Conservation (phyloP, 2,797 vertebrate genomes). For the Rhynchonycteris naso region DNA sequence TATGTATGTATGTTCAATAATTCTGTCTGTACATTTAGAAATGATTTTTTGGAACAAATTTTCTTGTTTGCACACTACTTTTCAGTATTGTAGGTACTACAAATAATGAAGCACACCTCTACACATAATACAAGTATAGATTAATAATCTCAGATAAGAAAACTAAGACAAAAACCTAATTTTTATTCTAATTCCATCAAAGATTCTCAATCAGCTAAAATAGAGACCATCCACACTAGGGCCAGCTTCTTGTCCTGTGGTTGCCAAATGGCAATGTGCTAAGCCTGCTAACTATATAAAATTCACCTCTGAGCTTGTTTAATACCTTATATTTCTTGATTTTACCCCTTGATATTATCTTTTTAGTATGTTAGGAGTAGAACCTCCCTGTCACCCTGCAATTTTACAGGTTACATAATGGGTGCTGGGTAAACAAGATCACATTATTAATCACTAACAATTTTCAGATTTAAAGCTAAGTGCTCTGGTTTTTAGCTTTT, state of each 20-base stretch:
- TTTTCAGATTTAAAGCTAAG: no score
- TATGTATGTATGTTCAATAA: not conserved
- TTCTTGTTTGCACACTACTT: not conserved
- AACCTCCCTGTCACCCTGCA: not conserved
- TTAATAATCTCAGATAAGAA: slow-evolving; percentile 1
- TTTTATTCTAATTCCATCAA: not conserved
- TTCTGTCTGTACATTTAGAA: not conserved
- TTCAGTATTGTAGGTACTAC: not conserved
- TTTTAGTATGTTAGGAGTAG: not conserved
- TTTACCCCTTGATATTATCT: no score
- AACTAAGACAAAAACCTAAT: not conserved
- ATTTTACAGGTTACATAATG: no score
- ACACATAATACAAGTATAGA: not conserved
- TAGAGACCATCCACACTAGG: no score
- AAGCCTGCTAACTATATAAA: no score
- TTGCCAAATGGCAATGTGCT: no score
- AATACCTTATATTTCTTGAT: not conserved
- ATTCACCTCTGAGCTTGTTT: no score
- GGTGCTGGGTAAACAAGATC: no score
- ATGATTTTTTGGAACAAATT: not conserved
- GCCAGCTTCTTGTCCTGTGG: no score
- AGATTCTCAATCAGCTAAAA: no score
- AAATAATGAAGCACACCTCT: not conserved
- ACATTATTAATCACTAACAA: no score
- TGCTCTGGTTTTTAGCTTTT: no score